A percentile compares a stretch with the other conserved stretches of the same genome.
Evolutionary conservation across 1,140 invertebrate species (phyloP).

Genomic region (Platyscapa corneri): DNA sequence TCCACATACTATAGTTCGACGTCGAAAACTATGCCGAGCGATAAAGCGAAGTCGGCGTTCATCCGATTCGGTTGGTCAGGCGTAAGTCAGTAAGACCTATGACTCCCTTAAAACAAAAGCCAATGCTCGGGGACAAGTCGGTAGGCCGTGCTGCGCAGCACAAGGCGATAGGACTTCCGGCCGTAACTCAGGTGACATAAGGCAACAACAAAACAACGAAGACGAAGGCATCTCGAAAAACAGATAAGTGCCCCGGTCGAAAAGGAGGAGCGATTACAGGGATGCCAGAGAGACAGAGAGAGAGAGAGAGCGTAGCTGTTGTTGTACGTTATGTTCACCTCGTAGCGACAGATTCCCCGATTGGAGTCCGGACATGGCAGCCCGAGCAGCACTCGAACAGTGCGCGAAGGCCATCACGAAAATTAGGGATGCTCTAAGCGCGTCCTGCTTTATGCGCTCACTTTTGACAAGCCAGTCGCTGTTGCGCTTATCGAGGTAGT

Average conservation of each 20-base stretch:
- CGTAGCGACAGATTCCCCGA: conserved; percentile 20
- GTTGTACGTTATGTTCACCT: neutral
- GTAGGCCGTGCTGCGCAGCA: neutral
- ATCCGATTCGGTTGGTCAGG: neutral
- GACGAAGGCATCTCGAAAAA: neutral
- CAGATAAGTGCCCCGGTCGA: neutral
- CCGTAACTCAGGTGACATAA: conserved; percentile 56
- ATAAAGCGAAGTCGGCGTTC: conserved; percentile 15
- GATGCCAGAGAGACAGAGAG: no score
- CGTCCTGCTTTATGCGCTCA: neutral
- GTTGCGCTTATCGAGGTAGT: conserved; percentile 50
- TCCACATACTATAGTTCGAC: neutral
- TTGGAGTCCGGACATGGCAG: conserved; percentile 2
- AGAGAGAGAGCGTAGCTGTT: no score
- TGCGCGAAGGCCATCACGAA: neutral
- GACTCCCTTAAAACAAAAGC: conserved; percentile 10
- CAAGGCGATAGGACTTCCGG: conserved; percentile 61
- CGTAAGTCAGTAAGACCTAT: neutral
- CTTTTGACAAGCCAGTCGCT: neutral
- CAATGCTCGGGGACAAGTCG: neutral
- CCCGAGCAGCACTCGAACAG: neutral
- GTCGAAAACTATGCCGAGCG: neutral
- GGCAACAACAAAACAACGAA: neutral
- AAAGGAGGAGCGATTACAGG: no score
- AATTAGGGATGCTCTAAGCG: no score